Base-by-base conservation (phyloP, 2,113 vertebrate species). In the Tetraodon nigroviridis region DNA sequence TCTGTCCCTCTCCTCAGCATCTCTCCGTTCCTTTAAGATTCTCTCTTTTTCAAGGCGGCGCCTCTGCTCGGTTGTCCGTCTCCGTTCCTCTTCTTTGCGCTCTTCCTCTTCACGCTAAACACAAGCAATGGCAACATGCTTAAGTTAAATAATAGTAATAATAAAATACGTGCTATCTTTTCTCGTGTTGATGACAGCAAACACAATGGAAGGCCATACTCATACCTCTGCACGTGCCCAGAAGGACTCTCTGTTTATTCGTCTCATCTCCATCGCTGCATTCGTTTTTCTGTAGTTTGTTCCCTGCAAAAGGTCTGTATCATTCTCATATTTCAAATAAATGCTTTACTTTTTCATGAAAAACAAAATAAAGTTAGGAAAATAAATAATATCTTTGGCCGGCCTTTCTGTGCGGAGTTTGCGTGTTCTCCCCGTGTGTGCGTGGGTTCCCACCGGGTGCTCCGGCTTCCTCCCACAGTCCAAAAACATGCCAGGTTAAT, bases 281-380 rank as follows among this genome's bases (percentile, higher is more conserved):
- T 93, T 93, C 0, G 93, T 93, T 77, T 93, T 94, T 78, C 85
- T 90, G 85, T 94, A 94, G 73, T 93, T 94, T 45, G 93, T 94
- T 32, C 93, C 93, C 93, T 94, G 51, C 1, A 50, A 54, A 32
- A 60, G 71, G 55, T 41, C 17, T 21, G 4, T 24, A 53, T 53
- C 0, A 41, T 52, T 57, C 37, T 27, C 19, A 16, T 2, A n/a
- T 3, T 29, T 47, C 17, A 29, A 32, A 20, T 37, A 45, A 20
- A 11, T 11, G 32, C 2, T 37, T 45, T 0, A 32, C 27, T 44
- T 46, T 32, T 18, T 6, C 24, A 27, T 27, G 24, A 27, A 27
- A 1, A 6, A 27, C 24, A 27, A 27, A 27, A 27, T 27, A 27
- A 27, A 27, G 52, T 32, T 49, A 15, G n/a, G 15, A 53, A 16